Evolutionary conservation across 2,113 vertebrate genomes (phyloP).

Genomic region (Neoarius graeffei): DNA sequence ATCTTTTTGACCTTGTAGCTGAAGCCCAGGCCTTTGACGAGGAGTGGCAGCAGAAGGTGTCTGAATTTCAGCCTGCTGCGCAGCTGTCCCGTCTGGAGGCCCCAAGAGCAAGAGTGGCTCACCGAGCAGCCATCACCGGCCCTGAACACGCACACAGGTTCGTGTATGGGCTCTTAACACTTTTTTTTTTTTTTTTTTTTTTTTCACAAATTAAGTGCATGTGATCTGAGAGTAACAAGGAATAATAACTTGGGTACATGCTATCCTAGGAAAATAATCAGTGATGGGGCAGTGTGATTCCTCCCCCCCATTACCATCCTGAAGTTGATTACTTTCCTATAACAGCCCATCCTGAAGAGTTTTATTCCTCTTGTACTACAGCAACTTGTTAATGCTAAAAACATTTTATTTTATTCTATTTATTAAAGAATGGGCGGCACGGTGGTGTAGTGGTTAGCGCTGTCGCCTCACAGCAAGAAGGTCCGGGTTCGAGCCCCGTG

Average conservation of each 20-base stretch:
- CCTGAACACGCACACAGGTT: conserved; percentile 73
- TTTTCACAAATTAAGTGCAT: background rate
- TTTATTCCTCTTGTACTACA: background rate
- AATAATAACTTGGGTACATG: background rate
- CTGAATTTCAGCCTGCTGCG: conserved; percentile 71
- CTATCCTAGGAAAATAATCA: background rate
- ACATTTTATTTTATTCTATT: too few relatives aligned
- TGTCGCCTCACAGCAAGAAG: too few relatives aligned
- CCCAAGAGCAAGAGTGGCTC: conserved; percentile 57
- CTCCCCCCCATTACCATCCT: background rate
- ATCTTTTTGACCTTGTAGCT: conserved; percentile 67
- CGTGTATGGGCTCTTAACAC: conserved; percentile 40
- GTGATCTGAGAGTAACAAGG: background rate
- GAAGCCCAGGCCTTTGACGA: conserved; percentile 85
- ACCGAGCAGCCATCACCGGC: conserved; percentile 61
- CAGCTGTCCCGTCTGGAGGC: conserved; percentile 63
- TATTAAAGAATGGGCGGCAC: too few relatives aligned
- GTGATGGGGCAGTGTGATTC: background rate
- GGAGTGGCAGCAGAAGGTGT: conserved; percentile 86
- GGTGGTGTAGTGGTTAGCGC: too few relatives aligned
- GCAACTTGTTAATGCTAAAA: background rate
- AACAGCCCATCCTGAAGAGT: background rate
- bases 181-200: accelerated
- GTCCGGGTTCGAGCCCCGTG: too few relatives aligned
- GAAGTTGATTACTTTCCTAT: background rate